These are phyloP conservation scores for Mycalesis mineus DNA, from an alignment of 2,888 invertebrate species.

Conservation along the genomic window DNA sequence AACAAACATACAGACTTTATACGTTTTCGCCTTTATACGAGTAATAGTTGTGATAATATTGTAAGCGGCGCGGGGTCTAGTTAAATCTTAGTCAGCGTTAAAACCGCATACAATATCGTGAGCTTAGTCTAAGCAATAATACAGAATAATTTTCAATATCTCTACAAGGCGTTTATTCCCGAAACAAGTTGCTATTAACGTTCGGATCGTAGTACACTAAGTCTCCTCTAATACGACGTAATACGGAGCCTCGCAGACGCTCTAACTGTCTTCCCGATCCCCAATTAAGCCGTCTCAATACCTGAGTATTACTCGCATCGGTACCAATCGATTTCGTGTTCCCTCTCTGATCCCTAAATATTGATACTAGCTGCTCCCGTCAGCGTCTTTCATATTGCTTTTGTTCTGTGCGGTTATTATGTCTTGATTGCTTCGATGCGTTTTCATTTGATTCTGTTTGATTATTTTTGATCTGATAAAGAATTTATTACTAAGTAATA, in stretches of 20 bases:
- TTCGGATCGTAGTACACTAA: neutral
- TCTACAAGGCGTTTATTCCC: neutral
- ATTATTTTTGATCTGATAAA: too few relatives aligned
- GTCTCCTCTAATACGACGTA: constrained; percentile 5
- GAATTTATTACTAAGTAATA: too few relatives aligned
- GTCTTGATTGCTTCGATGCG: constrained; percentile 15
- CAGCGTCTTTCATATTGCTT: constrained; percentile 1
- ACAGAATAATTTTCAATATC: neutral
- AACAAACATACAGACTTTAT: too few relatives aligned
- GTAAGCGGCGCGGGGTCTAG: too few relatives aligned
- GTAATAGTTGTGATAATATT: too few relatives aligned
- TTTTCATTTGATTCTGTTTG: neutral
- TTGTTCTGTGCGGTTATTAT: constrained; percentile 16
- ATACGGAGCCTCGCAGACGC: constrained; percentile 12
- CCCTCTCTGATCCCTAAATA: constrained; percentile 50
- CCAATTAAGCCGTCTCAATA: constrained; percentile 44
- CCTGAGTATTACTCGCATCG: constrained; percentile 8
- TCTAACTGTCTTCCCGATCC: constrained; percentile 8
- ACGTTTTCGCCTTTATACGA: too few relatives aligned
- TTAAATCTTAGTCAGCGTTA: too few relatives aligned
- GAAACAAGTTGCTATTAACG: constrained; percentile 6
- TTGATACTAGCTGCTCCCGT: constrained; percentile 43
- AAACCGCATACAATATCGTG: too few relatives aligned
- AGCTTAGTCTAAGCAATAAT: neutral
- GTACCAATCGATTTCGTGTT: constrained; percentile 35